Base-by-base conservation (phyloP, 2,888 invertebrate species). In the Tipula unca region DNA sequence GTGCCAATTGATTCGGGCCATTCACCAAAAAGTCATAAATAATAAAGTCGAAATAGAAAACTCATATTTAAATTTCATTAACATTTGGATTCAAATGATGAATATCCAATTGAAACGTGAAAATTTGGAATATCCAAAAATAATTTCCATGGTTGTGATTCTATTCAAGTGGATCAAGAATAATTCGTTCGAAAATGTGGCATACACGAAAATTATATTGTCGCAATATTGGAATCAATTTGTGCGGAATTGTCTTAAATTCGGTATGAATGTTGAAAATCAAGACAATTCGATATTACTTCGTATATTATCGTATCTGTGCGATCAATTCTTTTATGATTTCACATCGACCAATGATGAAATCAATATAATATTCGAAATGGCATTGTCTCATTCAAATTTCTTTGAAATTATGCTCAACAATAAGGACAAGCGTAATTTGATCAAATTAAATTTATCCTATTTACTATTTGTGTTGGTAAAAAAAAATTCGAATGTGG, bases 331-430 rank as follows among this genome's bases (percentile, higher is more conserved):
- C 0, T 91, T 94, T 25, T 94, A 94, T 87, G 88, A 88, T 29
- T 91, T 93, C 85, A 92, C 92, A 42, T 89, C 90, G 3, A 91
- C 92, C 82, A 91, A 93, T 20, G 91, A 92, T 25, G 91, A 91
- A 85, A 90, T 91, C 0, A 88, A 87, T 0, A 92, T 92, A 25
- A 89, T 95, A 6, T 94, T 95, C 87, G 95, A 95, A 87, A 95
- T 96, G 95, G 92, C 94, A 10, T 93, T 93, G 3, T 94, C 94
- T 0, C 96, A 96, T 91, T 96, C 96, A 0, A 94, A 95, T 88
- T 96, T 96, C 89, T 90, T 95, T 85, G 94, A 94, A 87, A 92
- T 95, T 5, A 93, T 95, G 90, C 89, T 96, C 20, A 93, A 92
- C 86, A 90, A 91, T 85, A 87, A 86, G 48, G 54, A 48, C 8